Percentiles rank a stretch among this genome's conserved stretches.
Conservation (phyloP, 2,888 invertebrate species). For the Limulus polyphemus region DNA sequence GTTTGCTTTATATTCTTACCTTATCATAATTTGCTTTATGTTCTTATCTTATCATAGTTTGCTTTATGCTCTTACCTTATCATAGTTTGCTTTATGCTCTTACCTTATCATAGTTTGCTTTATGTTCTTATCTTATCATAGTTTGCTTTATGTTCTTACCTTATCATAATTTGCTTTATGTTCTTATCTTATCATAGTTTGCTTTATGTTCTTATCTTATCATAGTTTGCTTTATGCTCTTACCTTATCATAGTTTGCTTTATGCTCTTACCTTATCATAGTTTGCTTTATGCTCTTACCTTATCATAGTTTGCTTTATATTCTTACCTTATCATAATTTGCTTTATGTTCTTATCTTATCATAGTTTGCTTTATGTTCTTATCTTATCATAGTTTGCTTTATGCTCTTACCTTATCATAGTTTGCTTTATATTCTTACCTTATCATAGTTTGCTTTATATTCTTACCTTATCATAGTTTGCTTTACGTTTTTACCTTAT, state of each 20-base stretch:
- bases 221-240: too few relatives aligned
- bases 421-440: slow-evolving; percentile 32
- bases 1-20: too few relatives aligned
- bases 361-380: slow-evolving; percentile 5
- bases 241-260: not conserved
- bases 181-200: not conserved
- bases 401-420: too few relatives aligned
- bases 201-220: slow-evolving; percentile 46
- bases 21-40: not conserved
- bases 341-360: too few relatives aligned
- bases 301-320: not conserved
- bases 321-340: slow-evolving; percentile 58
- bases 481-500: slow-evolving; percentile 46
- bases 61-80: too few relatives aligned
- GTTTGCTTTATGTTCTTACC: slow-evolving; percentile 32
- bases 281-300: too few relatives aligned
- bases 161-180: too few relatives aligned
- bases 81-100: slow-evolving; percentile 4
- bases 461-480: not conserved
- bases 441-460: too few relatives aligned
- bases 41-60: slow-evolving; percentile 58
- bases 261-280: slow-evolving; percentile 53
- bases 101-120: too few relatives aligned
- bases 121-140: too few relatives aligned
- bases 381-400: too few relatives aligned